These are phyloP conservation scores for Pangasianodon hypophthalmus DNA, from an alignment of 2,113 vertebrate genomes.

Conservation along the genomic window DNA sequence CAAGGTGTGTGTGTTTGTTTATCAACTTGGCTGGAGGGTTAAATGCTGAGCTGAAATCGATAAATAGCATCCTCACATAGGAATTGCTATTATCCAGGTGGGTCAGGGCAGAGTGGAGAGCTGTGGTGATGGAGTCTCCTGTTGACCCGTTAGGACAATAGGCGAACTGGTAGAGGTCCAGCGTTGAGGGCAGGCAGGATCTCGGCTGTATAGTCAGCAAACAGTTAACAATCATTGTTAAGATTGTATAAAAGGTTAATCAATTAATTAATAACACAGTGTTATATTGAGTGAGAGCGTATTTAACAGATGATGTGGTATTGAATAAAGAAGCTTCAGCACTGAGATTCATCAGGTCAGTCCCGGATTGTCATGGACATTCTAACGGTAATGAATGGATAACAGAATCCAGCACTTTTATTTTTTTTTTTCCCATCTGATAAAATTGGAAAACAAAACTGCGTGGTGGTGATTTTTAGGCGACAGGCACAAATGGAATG, in stretches of 20 bases:
- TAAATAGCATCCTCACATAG: too few species aligned
- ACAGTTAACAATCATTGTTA: not conserved
- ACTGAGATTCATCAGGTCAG: not conserved
- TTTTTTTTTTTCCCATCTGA: not conserved
- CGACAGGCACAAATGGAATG: slow-evolving; percentile 25
- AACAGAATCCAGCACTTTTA: not conserved
- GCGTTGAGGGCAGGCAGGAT: too few species aligned
- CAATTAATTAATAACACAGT: not conserved
- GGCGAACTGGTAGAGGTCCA: too few species aligned
- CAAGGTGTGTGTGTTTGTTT: too few species aligned
- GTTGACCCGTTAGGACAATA: too few species aligned
- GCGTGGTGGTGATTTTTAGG: slow-evolving; percentile 4
- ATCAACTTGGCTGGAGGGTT: too few species aligned
- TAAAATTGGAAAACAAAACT: not conserved
- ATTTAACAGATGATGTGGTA: not conserved
- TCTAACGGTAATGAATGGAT: not conserved
- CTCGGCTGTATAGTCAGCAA: too few species aligned
- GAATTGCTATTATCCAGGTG: too few species aligned
- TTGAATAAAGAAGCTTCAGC: not conserved
- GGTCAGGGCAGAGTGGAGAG: too few species aligned
- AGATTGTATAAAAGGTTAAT: too few species aligned
- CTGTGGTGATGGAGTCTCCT: too few species aligned
- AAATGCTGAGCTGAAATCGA: too few species aligned
- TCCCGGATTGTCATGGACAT: not conserved
- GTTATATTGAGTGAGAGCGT: not conserved